These are phyloP conservation scores for Pseudocheirus occidentalis DNA, from an alignment of 2,797 vertebrate species.

Conservation along the genomic window DNA sequence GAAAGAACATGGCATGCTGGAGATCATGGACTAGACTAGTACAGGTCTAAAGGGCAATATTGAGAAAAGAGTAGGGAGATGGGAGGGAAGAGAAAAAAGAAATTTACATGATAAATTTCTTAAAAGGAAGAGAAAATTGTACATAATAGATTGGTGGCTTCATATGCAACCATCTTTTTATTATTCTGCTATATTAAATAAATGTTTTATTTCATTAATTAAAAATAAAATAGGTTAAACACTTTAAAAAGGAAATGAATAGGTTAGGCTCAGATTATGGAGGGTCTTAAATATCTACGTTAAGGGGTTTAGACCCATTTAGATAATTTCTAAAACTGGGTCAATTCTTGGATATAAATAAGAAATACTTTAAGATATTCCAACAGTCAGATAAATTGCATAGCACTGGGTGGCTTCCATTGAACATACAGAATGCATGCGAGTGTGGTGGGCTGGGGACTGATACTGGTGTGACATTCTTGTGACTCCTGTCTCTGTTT, in stretches of 20 bases:
- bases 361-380: slow-evolving; percentile 2
- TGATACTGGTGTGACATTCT: slow-evolving; percentile 8
- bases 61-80: not conserved
- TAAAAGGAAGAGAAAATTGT: not conserved
- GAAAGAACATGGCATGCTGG: not conserved
- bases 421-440: not conserved
- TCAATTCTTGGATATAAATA: not conserved
- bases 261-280: not conserved
- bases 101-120: not conserved
- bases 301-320: not conserved
- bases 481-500: slow-evolving; percentile 70
- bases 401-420: not conserved
- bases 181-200: not conserved
- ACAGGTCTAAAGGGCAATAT: not conserved
- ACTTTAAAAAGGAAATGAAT: not conserved
- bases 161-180: not conserved
- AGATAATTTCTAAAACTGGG: slow-evolving; percentile 7
- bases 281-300: not conserved
- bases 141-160: not conserved
- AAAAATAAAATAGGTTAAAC: not conserved
- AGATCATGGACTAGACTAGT: not conserved
- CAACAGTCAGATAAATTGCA: not conserved
- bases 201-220: not conserved
- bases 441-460: not conserved
- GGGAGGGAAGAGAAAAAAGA: not conserved